Conservation (phyloP, 2,113 vertebrate species). For the Struthidea cinerea region DNA sequence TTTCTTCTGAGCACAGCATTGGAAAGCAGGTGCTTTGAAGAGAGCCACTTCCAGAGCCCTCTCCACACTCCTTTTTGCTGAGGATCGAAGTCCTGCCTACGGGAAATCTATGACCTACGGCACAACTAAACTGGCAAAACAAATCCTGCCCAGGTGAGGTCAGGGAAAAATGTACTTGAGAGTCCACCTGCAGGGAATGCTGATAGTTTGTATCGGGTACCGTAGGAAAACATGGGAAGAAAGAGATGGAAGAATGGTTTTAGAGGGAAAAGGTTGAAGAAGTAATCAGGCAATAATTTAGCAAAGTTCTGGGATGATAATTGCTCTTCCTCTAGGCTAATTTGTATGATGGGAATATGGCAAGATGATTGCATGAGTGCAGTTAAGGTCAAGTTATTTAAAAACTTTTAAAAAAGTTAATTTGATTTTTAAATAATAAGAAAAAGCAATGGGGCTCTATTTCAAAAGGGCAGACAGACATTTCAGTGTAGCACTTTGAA, state of each 20-base stretch:
- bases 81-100: background rate
- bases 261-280: background rate
- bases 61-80: background rate
- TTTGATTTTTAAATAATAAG: constrained; percentile 1
- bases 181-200: background rate
- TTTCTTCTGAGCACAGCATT: background rate
- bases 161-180: background rate
- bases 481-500: background rate
- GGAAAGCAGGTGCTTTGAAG: background rate
- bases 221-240: background rate
- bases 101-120: accelerated
- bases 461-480: background rate
- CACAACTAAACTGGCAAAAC: background rate
- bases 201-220: background rate
- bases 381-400: constrained; percentile 35
- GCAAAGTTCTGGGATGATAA: background rate
- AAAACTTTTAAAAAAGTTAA: background rate
- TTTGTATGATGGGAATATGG: background rate
- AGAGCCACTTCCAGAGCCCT: background rate
- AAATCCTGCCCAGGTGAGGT: background rate
- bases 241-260: background rate
- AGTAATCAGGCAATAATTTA: constrained; percentile 22
- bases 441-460: background rate
- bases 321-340: constrained; percentile 25
- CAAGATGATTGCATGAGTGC: constrained; percentile 19